Evolutionary conservation across 2,797 vertebrate species (phyloP).

Genomic region (Galago senegalensis): DNA sequence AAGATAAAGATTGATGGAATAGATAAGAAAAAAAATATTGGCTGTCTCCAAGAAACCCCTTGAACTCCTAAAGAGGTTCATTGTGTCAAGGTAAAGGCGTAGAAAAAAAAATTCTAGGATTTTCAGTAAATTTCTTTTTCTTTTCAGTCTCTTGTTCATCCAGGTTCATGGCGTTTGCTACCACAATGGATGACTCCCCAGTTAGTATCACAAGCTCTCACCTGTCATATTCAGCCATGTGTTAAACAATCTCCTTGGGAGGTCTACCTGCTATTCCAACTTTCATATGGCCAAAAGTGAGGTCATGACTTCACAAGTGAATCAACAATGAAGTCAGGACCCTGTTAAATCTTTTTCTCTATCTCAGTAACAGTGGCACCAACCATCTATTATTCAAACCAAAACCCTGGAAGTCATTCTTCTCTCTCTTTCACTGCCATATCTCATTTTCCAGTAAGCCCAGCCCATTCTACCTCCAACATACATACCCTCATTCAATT

Average conservation of each 20-base stretch:
- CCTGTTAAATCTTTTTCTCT: background rate
- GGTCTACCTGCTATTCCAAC: background rate
- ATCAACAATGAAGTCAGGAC: background rate
- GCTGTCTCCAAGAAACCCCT: too few species aligned
- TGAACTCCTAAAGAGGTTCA: too few species aligned
- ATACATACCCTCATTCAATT: rapidly evolving
- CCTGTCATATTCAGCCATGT: background rate
- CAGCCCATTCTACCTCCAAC: too few species aligned
- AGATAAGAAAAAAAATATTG: too few species aligned
- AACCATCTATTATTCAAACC: background rate
- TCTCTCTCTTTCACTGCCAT: background rate
- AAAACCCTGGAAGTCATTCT: background rate
- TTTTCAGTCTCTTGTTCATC: background rate
- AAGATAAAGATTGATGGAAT: too few species aligned
- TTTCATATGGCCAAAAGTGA: background rate
- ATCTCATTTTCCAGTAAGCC: background rate
- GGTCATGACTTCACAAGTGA: background rate
- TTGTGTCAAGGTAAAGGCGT: too few species aligned
- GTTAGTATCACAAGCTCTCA: background rate
- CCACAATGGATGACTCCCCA: background rate
- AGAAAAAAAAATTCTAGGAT: background rate
- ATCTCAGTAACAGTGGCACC: background rate
- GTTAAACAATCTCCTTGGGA: background rate
- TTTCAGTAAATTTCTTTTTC: background rate
- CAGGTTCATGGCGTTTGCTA: background rate